Evolutionary conservation across 2,797 vertebrate genomes (phyloP).

Genomic region (Chaenodraco wilsoni): DNA sequence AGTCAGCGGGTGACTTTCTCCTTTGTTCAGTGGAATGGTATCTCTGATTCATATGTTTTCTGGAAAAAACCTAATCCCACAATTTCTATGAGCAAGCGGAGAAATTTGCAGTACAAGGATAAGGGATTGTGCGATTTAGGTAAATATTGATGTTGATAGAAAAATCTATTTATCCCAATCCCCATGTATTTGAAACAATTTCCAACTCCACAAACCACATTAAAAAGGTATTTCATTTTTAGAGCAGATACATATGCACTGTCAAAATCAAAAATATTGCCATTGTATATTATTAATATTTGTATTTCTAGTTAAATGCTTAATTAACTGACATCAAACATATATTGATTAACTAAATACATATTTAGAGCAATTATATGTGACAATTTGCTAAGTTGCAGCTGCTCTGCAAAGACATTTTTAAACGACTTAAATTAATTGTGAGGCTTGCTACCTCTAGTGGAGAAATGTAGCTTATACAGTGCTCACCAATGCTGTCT

Average conservation of each 20-base stretch:
- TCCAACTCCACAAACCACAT: background rate
- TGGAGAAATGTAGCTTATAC: constrained; percentile 34
- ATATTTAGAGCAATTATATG: background rate
- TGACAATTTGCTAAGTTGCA: background rate
- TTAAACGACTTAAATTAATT: background rate
- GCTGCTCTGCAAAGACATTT: background rate
- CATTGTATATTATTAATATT: background rate
- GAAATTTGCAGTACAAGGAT: background rate
- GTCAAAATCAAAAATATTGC: background rate
- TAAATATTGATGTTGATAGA: background rate
- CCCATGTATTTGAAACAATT: background rate
- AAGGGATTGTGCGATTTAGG: background rate
- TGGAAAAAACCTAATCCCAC: background rate
- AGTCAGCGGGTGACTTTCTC: constrained; percentile 7
- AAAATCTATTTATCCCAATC: background rate
- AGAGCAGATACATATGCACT: background rate
- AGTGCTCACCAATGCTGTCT: background rate
- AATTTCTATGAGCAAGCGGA: background rate
- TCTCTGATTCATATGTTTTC: constrained; percentile 1
- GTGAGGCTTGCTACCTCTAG: constrained; percentile 43
- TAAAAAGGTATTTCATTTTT: background rate
- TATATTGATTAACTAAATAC: background rate
- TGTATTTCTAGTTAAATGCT: too few relatives aligned
- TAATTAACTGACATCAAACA: too few relatives aligned
- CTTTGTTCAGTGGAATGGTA: background rate